phyloP scores from a whole-genome alignment of 2,888 invertebrate genomes.

The Penaeus monodon region DNA sequence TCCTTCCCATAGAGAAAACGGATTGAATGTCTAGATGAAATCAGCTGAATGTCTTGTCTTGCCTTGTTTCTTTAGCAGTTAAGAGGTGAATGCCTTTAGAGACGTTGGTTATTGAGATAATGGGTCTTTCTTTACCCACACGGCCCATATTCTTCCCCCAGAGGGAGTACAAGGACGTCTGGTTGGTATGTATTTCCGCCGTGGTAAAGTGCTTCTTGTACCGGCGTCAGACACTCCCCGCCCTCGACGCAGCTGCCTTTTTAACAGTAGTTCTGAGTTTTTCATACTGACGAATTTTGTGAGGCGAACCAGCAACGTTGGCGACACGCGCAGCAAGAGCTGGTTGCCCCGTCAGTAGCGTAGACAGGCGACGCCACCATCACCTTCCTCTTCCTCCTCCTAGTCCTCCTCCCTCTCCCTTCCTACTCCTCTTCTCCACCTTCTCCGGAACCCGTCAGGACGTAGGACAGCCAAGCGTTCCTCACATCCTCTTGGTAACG shows the following conservation, averaged over 20 bases:
- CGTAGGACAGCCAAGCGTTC: constrained; percentile 48
- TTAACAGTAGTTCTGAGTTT: constrained; percentile 38
- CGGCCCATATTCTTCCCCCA: constrained; percentile 34
- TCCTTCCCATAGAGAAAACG: too few relatives aligned
- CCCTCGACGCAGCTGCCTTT: constrained; percentile 22
- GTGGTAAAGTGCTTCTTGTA: constrained; percentile 33
- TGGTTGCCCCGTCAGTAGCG: constrained; percentile 46
- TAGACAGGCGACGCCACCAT: constrained; percentile 49
- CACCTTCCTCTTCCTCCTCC: neutral
- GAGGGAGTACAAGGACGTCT: constrained; percentile 65
- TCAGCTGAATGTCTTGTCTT: too few relatives aligned
- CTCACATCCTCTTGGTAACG: constrained; percentile 11
- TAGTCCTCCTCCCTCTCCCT: too few relatives aligned
- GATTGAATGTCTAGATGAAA: too few relatives aligned
- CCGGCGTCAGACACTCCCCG: constrained; percentile 23
- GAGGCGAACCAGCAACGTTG: constrained; percentile 29
- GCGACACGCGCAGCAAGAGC: constrained; percentile 14
- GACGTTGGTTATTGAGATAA: too few relatives aligned
- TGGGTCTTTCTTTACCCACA: too few relatives aligned
- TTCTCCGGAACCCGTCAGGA: constrained; percentile 29
- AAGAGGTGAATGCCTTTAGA: too few relatives aligned
- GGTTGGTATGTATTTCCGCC: constrained; percentile 63
- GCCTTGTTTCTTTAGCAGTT: too few relatives aligned
- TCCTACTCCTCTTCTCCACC: too few relatives aligned
- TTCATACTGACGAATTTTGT: constrained; percentile 57